Conservation (phyloP, 2,888 invertebrate species). For the Andricus curvator region DNA sequence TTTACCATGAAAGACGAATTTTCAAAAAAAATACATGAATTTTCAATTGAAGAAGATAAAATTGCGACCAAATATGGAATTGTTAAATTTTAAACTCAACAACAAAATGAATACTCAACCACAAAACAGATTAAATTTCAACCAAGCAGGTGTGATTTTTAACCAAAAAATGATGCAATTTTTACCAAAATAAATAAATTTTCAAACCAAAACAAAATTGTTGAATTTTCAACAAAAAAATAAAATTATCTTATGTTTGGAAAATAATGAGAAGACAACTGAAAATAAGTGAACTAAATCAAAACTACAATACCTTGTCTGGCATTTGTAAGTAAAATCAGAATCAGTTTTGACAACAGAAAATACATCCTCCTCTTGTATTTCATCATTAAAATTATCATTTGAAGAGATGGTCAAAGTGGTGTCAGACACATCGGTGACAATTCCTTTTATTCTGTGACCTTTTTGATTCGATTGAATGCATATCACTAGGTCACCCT, state of each 20-base stretch:
- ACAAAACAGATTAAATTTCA: too few species aligned
- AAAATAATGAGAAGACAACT: background rate
- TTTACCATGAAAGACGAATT: too few species aligned
- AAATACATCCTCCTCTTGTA: conserved; percentile 61
- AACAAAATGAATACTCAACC: too few species aligned
- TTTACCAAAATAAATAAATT: too few species aligned
- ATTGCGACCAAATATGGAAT: too few species aligned
- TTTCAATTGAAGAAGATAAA: too few species aligned
- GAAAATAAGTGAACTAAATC: background rate
- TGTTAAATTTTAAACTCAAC: too few species aligned
- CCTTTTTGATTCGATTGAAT: conserved; percentile 57
- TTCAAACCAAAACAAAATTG: too few species aligned
- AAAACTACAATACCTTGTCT: conserved; percentile 54
- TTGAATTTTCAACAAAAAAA: too few species aligned
- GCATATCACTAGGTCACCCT: conserved; percentile 61
- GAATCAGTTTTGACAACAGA: conserved; percentile 63
- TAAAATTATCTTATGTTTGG: background rate
- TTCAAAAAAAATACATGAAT: too few species aligned
- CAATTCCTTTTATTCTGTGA: conserved; percentile 54
- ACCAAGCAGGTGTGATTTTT: too few species aligned
- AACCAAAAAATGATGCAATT: too few species aligned
- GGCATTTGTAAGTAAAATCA: conserved; percentile 62
- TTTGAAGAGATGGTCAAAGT: conserved; percentile 57
- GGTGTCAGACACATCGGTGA: conserved; percentile 56
- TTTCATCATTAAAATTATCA: conserved; percentile 52